Evolutionary conservation across 1,140 invertebrate species (phyloP).

Genomic region (Geopemphigus sp.): DNA sequence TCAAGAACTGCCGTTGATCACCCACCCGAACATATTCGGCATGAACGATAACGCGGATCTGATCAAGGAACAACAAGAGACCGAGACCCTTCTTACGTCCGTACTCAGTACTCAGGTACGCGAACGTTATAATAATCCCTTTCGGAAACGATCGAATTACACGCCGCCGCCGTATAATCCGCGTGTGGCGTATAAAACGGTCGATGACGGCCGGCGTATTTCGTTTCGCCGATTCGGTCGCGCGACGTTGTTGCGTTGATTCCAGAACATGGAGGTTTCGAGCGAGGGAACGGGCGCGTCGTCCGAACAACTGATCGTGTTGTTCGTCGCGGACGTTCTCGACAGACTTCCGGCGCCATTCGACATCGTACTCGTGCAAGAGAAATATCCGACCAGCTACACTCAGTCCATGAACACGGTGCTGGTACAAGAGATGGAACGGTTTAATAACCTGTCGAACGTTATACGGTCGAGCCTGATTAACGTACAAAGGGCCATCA

Average conservation of each 20-base stretch:
- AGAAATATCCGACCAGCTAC: constrained; percentile 77
- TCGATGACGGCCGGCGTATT: too few relatives aligned
- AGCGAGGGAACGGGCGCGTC: constrained; percentile 6
- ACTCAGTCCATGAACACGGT: constrained; percentile 81
- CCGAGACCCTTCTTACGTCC: constrained; percentile 73
- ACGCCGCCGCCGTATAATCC: too few relatives aligned
- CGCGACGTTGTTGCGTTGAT: too few relatives aligned
- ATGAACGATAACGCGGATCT: constrained; percentile 94
- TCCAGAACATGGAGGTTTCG: constrained; percentile 23
- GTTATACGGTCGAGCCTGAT: constrained; percentile 68
- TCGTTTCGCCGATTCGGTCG: too few relatives aligned
- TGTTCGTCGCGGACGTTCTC: constrained; percentile 65
- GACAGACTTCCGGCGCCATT: constrained; percentile 71
- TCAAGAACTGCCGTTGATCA: constrained; percentile 68
- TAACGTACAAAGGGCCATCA: constrained; percentile 77
- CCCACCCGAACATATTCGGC: constrained; percentile 84
- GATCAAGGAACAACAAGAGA: constrained; percentile 88
- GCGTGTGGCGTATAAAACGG: too few relatives aligned
- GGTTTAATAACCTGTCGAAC: constrained; percentile 73
- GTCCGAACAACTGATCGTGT: constrained; percentile 4
- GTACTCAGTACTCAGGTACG: constrained; percentile 80
- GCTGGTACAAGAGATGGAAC: constrained; percentile 70
- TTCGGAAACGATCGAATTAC: too few relatives aligned
- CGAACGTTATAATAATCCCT: too few relatives aligned
- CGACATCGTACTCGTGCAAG: constrained; percentile 65